Evolutionary conservation across 2,888 invertebrate genomes (phyloP).

Genomic region (Epirrita christyi): DNA sequence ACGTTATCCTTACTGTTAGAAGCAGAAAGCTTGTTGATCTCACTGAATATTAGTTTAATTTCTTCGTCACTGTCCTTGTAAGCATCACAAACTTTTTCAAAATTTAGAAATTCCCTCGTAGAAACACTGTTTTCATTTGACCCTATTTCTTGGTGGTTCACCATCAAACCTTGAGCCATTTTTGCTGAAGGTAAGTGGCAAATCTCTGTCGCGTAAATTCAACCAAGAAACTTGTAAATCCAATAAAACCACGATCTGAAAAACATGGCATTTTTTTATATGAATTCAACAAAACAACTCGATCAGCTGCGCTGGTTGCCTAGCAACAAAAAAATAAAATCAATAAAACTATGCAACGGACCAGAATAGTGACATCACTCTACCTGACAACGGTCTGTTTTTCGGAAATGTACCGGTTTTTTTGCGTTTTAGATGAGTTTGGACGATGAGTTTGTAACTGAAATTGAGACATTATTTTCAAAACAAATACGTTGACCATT

Average conservation of each 20-base stretch:
- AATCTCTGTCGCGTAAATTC: background rate
- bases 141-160: slow-evolving; percentile 48
- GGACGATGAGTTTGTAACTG: too few species aligned
- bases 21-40: slow-evolving; percentile 85
- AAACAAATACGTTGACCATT: too few species aligned
- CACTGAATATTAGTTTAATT: slow-evolving; percentile 88
- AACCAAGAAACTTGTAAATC: background rate
- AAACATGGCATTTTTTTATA: background rate
- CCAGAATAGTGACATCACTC: background rate
- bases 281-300: slow-evolving; percentile 3
- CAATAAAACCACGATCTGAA: background rate
- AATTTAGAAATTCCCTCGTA: slow-evolving; percentile 72
- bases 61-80: slow-evolving; percentile 83
- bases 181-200: slow-evolving; percentile 5
- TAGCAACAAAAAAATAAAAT: too few species aligned
- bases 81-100: slow-evolving; percentile 72
- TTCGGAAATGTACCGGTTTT: slow-evolving; percentile 8
- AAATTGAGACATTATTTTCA: too few species aligned
- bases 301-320: slow-evolving; percentile 28
- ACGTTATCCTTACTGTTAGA: slow-evolving; percentile 54
- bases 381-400: background rate
- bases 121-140: slow-evolving; percentile 73
- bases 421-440: too few species aligned
- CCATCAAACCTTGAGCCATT: slow-evolving; percentile 57
- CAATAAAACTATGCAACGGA: too few species aligned